Conservation (phyloP, 2,888 invertebrate genomes). For the Tiliacea citrago region DNA sequence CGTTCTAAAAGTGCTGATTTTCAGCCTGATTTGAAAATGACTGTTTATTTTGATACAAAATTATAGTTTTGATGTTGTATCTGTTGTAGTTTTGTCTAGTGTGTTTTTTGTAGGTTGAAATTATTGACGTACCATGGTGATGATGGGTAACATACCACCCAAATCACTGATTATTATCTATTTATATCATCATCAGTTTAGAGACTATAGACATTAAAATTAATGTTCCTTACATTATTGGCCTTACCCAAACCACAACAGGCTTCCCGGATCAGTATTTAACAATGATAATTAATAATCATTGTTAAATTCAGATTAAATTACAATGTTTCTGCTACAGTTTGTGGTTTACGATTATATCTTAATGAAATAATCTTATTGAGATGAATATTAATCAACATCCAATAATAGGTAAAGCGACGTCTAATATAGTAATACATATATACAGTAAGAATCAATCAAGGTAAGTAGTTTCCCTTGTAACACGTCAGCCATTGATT, state of each 20-base stretch:
- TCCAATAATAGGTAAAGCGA: background rate
- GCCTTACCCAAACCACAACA: background rate
- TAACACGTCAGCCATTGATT: constrained; percentile 20
- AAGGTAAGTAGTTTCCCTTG: constrained; percentile 28
- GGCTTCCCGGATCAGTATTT: constrained; percentile 1
- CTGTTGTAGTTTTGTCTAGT: background rate
- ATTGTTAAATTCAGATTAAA: constrained; percentile 21
- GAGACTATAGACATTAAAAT: background rate
- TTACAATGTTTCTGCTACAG: constrained; percentile 7
- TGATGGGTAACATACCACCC: background rate
- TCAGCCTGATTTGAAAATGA: too few relatives aligned
- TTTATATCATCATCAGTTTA: background rate
- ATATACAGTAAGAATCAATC: constrained; percentile 7
- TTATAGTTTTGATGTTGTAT: background rate
- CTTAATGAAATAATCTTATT: background rate
- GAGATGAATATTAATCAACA: constrained; percentile 10
- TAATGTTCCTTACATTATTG: background rate
- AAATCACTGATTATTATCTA: background rate
- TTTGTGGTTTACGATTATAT: background rate
- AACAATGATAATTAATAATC: constrained; percentile 15
- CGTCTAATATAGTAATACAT: background rate
- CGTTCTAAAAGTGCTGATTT: too few relatives aligned
- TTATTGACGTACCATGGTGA: background rate
- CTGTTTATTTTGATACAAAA: too few relatives aligned
- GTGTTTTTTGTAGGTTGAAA: background rate